Percentiles rank a stretch among this genome's conserved stretches.
Conservation (phyloP, 2,888 invertebrate genomes). For the Leptopilina myrica region DNA sequence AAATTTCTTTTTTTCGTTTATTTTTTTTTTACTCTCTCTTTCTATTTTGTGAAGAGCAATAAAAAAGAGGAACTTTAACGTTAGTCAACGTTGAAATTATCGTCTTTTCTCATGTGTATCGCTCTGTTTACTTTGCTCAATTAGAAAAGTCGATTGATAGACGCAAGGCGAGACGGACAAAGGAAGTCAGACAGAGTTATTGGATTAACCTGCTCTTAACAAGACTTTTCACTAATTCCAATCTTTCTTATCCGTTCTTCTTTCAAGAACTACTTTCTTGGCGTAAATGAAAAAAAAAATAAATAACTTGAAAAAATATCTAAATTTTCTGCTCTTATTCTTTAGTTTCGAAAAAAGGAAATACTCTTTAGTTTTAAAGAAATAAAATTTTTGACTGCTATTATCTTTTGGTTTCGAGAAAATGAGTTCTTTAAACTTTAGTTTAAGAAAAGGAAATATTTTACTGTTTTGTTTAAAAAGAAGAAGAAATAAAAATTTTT, state of each 20-base stretch:
- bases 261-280: slow-evolving; percentile 17
- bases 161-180: slow-evolving; percentile 15
- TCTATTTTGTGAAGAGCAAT: not conserved
- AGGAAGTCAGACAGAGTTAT: slow-evolving; percentile 12
- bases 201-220: slow-evolving; percentile 40
- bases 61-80: not conserved
- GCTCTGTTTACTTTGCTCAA: slow-evolving; percentile 36
- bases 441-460: too few relatives aligned
- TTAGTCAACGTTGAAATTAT: slow-evolving; percentile 23
- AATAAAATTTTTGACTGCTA: too few relatives aligned
- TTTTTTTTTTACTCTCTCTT: not conserved
- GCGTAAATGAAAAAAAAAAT: not conserved
- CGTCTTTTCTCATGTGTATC: slow-evolving; percentile 2
- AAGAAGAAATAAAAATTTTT: too few relatives aligned
- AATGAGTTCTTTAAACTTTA: too few relatives aligned
- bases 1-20: not conserved
- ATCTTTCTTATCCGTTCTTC: slow-evolving; percentile 30
- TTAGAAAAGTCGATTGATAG: slow-evolving; percentile 39
- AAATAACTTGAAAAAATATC: too few relatives aligned
- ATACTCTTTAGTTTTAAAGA: too few relatives aligned
- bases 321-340: too few relatives aligned
- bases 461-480: too few relatives aligned
- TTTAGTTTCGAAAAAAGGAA: too few relatives aligned
- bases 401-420: too few relatives aligned
- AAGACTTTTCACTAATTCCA: slow-evolving; percentile 40